Evolutionary conservation across 2,113 vertebrate species (phyloP).

Genomic region (Paralichthys olivaceus): DNA sequence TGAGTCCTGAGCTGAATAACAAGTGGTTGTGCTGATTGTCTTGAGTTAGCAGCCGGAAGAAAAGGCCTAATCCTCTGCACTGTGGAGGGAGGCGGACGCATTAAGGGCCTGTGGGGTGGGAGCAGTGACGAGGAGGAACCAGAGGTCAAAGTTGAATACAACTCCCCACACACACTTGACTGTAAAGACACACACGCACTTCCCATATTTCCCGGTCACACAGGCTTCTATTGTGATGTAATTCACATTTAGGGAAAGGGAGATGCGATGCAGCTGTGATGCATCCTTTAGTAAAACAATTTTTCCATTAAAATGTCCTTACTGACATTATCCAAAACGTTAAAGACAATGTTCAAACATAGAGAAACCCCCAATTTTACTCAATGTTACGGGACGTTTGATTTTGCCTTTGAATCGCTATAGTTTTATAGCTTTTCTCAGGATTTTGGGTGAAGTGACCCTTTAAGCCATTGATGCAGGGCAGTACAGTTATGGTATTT

Average conservation of each 20-base stretch:
- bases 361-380: too few relatives aligned
- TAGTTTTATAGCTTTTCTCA: too few relatives aligned
- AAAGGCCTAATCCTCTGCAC: constrained; percentile 44
- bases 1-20: constrained; percentile 62
- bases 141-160: constrained; percentile 41
- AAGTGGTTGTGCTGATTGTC: constrained; percentile 64
- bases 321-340: too few relatives aligned
- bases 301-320: too few relatives aligned
- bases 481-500: too few relatives aligned
- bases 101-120: constrained; percentile 22
- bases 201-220: constrained; percentile 36
- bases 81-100: constrained; percentile 6
- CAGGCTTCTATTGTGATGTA: constrained; percentile 50
- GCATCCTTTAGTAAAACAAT: background rate
- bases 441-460: too few relatives aligned
- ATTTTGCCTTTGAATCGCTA: too few relatives aligned
- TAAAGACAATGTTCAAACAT: too few relatives aligned
- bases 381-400: too few relatives aligned
- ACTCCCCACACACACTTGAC: constrained; percentile 27
- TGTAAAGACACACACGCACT: constrained; percentile 31
- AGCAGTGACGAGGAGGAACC: constrained; percentile 18
- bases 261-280: background rate
- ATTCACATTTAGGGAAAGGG: constrained; percentile 16
- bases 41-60: constrained; percentile 42
- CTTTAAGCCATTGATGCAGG: too few relatives aligned